phyloP scores from a whole-genome alignment of 2,888 invertebrate genomes.

The Pseudococcus longispinus region DNA sequence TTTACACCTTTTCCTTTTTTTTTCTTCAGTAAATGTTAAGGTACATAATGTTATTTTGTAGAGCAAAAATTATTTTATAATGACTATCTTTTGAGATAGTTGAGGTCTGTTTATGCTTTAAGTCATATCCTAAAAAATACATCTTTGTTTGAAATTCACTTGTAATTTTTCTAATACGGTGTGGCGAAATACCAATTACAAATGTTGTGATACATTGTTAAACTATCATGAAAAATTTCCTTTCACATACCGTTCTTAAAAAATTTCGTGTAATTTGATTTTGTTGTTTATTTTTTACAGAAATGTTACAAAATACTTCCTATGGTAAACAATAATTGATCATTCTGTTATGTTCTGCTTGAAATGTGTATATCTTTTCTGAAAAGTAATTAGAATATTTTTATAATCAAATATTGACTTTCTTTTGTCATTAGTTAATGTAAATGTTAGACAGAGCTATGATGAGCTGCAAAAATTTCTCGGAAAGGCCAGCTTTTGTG shows the following conservation, averaged over 20 bases:
- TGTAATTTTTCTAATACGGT: background rate
- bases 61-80: conserved; percentile 42
- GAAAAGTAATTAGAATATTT: conserved; percentile 1
- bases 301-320: background rate
- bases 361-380: background rate
- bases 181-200: background rate
- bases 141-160: conserved; percentile 22
- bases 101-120: conserved; percentile 41
- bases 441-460: background rate
- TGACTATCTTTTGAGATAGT: background rate
- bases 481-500: too few relatives aligned
- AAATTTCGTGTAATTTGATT: background rate
- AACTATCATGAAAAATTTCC: background rate
- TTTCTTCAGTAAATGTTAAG: conserved; percentile 14
- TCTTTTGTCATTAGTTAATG: background rate
- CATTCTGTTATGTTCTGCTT: background rate
- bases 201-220: background rate
- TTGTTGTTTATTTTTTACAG: background rate
- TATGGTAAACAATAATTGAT: background rate
- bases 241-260: background rate
- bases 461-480: background rate
- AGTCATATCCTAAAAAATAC: conserved; percentile 25
- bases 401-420: background rate
- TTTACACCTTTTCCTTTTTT: conserved; percentile 4
- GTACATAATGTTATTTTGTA: conserved; percentile 39